phyloP scores from a whole-genome alignment of 2,888 invertebrate species.

The Acanthosoma haemorrhoidale region DNA sequence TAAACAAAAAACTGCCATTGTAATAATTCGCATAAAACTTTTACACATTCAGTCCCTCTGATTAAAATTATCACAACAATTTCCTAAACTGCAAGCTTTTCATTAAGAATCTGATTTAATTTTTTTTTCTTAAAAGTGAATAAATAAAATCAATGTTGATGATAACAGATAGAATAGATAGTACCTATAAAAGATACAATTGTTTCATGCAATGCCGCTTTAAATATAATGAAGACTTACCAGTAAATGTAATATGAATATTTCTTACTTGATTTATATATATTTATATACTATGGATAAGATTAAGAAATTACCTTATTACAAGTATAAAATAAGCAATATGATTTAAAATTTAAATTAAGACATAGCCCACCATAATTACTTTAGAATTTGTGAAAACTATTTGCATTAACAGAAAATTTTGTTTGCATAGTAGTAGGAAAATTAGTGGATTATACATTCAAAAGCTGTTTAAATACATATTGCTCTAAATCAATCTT shows the following conservation, averaged over 20 bases:
- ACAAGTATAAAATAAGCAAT: neutral
- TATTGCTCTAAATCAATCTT: conserved; percentile 12
- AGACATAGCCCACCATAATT: no score
- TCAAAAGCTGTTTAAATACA: conserved; percentile 3
- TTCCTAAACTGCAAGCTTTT: conserved; percentile 25
- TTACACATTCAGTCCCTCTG: neutral
- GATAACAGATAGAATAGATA: neutral
- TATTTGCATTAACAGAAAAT: neutral
- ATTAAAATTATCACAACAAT: conserved; percentile 14
- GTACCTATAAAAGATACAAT: neutral
- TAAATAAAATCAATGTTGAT: neutral
- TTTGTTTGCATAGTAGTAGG: neutral
- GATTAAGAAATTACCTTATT: neutral
- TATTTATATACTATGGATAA: conserved; percentile 10
- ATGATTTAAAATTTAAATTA: conserved; percentile 2
- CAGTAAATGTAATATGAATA: conserved; percentile 18
- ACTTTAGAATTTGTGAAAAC: no score
- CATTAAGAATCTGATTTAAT: neutral
- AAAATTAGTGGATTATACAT: conserved; percentile 1
- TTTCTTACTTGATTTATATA: neutral
- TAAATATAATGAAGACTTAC: conserved; percentile 14
- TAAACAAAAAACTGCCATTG: conserved; percentile 21
- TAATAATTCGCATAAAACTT: conserved; percentile 23
- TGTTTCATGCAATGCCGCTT: conserved; percentile 23
- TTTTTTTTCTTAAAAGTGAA: neutral